phyloP scores from a whole-genome alignment of 2,113 vertebrate species.

The Entelurus aequoreus region DNA sequence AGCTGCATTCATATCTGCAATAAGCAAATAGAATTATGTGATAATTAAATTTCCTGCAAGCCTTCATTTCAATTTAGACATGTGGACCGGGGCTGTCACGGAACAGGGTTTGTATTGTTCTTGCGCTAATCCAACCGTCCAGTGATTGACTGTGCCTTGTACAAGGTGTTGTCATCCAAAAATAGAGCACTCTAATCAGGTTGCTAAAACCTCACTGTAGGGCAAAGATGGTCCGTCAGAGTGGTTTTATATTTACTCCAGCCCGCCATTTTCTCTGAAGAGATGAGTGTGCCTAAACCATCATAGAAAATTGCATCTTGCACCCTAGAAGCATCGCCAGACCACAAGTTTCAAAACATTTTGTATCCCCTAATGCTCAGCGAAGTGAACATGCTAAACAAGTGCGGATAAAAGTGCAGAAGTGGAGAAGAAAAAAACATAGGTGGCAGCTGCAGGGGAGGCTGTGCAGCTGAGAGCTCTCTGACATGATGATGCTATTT shows the following conservation, averaged over 20 bases:
- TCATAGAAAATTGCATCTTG: conserved; percentile 27
- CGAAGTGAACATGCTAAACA: conserved; percentile 52
- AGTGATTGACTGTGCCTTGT: conserved; percentile 29
- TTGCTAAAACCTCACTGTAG: conserved; percentile 33
- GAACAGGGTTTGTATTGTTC: conserved; percentile 23
- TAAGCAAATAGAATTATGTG: conserved; percentile 6
- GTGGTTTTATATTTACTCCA: conserved; percentile 29
- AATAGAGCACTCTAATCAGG: conserved; percentile 42
- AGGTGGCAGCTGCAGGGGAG: conserved; percentile 45
- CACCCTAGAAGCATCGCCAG: conserved; percentile 38
- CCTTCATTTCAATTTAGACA: conserved; percentile 6
- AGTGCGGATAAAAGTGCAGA: conserved; percentile 50
- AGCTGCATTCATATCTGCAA: conserved; percentile 2
- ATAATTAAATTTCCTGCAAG: conserved; percentile 11
- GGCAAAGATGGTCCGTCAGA: conserved; percentile 22
- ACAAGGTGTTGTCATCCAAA: conserved; percentile 34
- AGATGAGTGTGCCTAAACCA: conserved; percentile 17
- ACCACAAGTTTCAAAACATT: conserved; percentile 33
- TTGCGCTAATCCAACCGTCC: conserved; percentile 14
- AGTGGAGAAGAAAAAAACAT: conserved; percentile 35
- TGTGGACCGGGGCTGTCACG: conserved; percentile 1
- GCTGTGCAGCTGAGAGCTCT: conserved; percentile 55
- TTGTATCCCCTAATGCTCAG: conserved; percentile 47
- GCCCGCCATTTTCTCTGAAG: conserved; percentile 12
- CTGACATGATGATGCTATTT: conserved; percentile 61